Evolutionary conservation across 2,888 invertebrate genomes (phyloP), one percentile per base, ranked within the genome.

Genomic region (Hanleya hanleyi): DNA sequence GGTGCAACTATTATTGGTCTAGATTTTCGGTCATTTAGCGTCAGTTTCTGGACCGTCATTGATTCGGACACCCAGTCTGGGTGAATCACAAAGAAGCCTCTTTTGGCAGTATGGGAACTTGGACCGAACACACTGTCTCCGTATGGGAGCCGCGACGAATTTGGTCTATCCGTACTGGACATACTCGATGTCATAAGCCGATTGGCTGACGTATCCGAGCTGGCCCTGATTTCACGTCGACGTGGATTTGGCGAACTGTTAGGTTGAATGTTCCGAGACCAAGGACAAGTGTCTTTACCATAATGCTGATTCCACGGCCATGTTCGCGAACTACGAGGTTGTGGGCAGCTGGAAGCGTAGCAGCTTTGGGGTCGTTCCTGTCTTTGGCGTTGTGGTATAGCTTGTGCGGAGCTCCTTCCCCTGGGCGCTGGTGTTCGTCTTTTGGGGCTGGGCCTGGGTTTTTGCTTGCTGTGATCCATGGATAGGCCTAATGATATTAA

Each of bases 21-120:
- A 33, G 73, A 70, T 26, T 76, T 77, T 35, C 83, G 72, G 38
- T 84, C 80, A 38, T 81, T 81, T 38, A 85, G 67, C 15, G 4
- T 64, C 15, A 64, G 15, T 37, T 64, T 64, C 71, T 85, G 84
- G 62, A 87, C 83, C 1, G 84, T 80, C 78, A 87, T 78, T 22
- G 83, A 82, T 74, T 89, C 89, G 0, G 88, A 88, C 22, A 87
- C 88, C 88, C 88, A 89, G 72, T 89, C 89, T 0, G 89, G 89
- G 67, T 89, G 87, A 67, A 89, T 87, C 9, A 86, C 85, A 77
- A 87, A 89, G 75, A 83, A 87, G 47, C 87, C 86, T 61, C 81
- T 74, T 49, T 77, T 75, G 3, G 79, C 22, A 26, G 22, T 57
- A 32, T 57, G 77, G n/a, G 81, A 75, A 62, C 80, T 80, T 9